These are phyloP conservation scores for Thalassarche chlororhynchos DNA, from an alignment of 2,113 vertebrate genomes.

Conservation along the genomic window DNA sequence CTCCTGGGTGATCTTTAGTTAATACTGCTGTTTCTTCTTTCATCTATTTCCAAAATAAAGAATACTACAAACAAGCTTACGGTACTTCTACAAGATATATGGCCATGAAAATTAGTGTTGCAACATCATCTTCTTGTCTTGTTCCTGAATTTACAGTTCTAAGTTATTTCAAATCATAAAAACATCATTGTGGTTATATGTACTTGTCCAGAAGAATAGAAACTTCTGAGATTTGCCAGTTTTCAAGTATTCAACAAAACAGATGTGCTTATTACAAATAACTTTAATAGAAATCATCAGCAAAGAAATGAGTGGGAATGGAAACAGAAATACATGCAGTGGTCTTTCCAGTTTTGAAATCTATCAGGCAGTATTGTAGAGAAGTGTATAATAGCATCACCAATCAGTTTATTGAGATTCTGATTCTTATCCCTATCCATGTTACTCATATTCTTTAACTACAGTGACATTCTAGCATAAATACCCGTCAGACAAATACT, in stretches of 20 bases:
- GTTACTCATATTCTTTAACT: not conserved
- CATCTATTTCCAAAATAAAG: constrained; percentile 34
- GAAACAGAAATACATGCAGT: not conserved
- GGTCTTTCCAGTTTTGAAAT: not conserved
- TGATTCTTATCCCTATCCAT: not conserved
- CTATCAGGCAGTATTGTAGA: accelerated
- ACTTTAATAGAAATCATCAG: not conserved
- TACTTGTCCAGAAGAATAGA: not conserved
- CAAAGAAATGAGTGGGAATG: not conserved
- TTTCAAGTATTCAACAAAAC: not conserved
- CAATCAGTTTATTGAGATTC: not conserved
- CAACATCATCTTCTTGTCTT: constrained; percentile 6
- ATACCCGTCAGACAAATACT: not conserved
- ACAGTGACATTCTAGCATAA: not conserved
- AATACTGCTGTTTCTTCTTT: constrained; percentile 11
- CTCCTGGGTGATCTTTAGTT: constrained; percentile 3
- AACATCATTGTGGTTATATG: not conserved
- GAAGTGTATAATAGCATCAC: not conserved
- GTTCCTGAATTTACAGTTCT: constrained; percentile 14
- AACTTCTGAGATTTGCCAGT: not conserved
- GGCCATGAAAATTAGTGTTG: not conserved
- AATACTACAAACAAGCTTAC: not conserved
- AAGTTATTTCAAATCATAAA: constrained; percentile 11
- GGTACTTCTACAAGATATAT: not conserved
- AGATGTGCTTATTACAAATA: constrained; percentile 12